Conservation (phyloP, 92 coral and sea anemone species). For the Bergia puertoricense region DNA sequence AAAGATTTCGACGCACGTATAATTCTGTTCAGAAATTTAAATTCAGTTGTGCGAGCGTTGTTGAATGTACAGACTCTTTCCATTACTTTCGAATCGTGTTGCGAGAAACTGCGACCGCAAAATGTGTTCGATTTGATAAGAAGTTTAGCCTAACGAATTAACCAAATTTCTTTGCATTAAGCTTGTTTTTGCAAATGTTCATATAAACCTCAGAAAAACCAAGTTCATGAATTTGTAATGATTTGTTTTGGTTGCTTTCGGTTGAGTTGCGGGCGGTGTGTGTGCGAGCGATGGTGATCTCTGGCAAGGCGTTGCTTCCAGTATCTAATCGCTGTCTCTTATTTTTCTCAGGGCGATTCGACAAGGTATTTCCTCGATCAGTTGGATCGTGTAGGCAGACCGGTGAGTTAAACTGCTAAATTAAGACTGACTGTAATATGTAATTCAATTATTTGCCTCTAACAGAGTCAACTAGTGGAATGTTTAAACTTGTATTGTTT, state of each 20-base stretch:
- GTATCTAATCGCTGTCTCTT: conserved; percentile 33
- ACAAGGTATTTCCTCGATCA: conserved; percentile 95
- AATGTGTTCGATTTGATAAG: conserved; percentile 6
- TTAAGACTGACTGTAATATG: conserved; percentile 48
- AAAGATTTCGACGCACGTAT: conserved; percentile 16
- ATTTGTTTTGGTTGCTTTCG: conserved; percentile 50
- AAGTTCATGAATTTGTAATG: conserved; percentile 45
- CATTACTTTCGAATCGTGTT: conserved; percentile 36
- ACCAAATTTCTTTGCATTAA: conserved; percentile 24
- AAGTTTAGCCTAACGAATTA: conserved; percentile 18
- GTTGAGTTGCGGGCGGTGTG: conserved; percentile 44
- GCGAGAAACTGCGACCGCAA: conserved; percentile 11
- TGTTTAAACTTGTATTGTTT: conserved; percentile 47
- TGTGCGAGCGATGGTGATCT: conserved; percentile 26
- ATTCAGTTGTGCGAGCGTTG: conserved; percentile 4
- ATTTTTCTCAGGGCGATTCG: conserved; percentile 90
- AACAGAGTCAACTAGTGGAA: conserved; percentile 42
- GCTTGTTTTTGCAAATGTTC: conserved; percentile 37
- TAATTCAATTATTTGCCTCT: conserved; percentile 60
- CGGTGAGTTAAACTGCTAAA: conserved; percentile 78
- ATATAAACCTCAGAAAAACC: conserved; percentile 38
- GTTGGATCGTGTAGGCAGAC: conserved; percentile 88
- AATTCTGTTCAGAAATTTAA: background rate
- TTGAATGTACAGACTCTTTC: conserved; percentile 6
- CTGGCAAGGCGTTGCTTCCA: conserved; percentile 42